Conservation (phyloP, 1,140 invertebrate genomes). For the Hylaeus volcanicus region DNA sequence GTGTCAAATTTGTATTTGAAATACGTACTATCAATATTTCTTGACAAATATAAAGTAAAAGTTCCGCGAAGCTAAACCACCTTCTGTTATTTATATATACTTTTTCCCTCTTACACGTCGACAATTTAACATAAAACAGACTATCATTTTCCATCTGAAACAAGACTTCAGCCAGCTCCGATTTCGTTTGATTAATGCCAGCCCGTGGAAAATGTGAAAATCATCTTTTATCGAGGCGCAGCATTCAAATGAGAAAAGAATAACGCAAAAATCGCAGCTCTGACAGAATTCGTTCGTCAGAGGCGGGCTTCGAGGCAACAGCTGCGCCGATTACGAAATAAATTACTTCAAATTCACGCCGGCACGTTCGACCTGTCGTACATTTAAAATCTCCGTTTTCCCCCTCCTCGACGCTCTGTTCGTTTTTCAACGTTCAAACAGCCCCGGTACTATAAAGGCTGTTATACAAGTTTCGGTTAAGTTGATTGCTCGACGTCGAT, state of each 20-base stretch:
- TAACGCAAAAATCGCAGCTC: neutral
- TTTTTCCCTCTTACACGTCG: no score
- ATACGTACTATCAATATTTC: no score
- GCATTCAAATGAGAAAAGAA: neutral
- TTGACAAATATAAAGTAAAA: no score
- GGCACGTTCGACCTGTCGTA: slow-evolving; percentile 2
- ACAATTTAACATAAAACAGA: no score
- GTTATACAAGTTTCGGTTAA: slow-evolving; percentile 40
- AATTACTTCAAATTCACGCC: neutral
- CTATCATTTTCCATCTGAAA: no score
- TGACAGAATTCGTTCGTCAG: neutral
- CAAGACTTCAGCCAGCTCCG: no score
- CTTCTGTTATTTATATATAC: no score
- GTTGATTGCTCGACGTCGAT: slow-evolving; percentile 47
- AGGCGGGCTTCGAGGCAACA: neutral
- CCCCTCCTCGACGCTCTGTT: neutral
- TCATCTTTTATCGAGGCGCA: neutral
- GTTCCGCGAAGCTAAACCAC: no score
- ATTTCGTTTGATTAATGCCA: no score
- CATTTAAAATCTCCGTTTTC: slow-evolving; percentile 4
- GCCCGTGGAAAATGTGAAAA: neutral
- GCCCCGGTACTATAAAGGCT: slow-evolving; percentile 10
- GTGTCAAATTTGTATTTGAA: no score
- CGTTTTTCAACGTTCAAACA: slow-evolving; percentile 7
- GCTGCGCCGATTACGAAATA: slow-evolving; percentile 22